A percentile compares a stretch with the other conserved stretches of the same genome.
Evolutionary conservation across 2,888 invertebrate species (phyloP).

Genomic region (Coleophora flavipennella): DNA sequence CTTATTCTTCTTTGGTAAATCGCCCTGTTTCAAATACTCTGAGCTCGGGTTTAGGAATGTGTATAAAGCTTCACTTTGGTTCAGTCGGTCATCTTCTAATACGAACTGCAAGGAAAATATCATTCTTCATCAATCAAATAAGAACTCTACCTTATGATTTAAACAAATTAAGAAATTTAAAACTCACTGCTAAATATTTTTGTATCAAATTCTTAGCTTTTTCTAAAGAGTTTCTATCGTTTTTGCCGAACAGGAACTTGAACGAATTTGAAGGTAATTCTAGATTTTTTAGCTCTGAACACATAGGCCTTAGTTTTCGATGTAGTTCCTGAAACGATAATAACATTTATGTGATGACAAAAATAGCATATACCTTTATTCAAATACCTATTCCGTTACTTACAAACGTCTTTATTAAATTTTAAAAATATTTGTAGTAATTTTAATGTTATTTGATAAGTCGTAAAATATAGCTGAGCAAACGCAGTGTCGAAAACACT

Average conservation of each 20-base stretch:
- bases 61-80: slow-evolving; percentile 91
- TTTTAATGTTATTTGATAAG: too few species aligned
- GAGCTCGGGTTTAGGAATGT: slow-evolving; percentile 94
- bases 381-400: too few species aligned
- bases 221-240: slow-evolving; percentile 84
- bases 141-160: too few species aligned
- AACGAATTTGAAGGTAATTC: slow-evolving; percentile 88
- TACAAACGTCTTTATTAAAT: too few species aligned
- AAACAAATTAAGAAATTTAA: slow-evolving; percentile 1
- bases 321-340: slow-evolving; percentile 86
- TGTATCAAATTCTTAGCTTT: slow-evolving; percentile 88
- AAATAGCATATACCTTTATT: too few species aligned
- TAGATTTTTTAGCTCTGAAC: slow-evolving; percentile 83
- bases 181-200: slow-evolving; percentile 86
- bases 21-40: slow-evolving; percentile 86
- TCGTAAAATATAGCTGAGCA: too few species aligned
- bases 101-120: slow-evolving; percentile 76
- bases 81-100: slow-evolving; percentile 87
- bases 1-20: slow-evolving; percentile 87
- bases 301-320: slow-evolving; percentile 86
- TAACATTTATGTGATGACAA: too few species aligned
- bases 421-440: too few species aligned
- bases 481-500: too few species aligned
- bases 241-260: slow-evolving; percentile 87
- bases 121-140: too few species aligned